phyloP scores from a whole-genome alignment of 2,888 invertebrate genomes.

The Tanypteryx hageni region DNA sequence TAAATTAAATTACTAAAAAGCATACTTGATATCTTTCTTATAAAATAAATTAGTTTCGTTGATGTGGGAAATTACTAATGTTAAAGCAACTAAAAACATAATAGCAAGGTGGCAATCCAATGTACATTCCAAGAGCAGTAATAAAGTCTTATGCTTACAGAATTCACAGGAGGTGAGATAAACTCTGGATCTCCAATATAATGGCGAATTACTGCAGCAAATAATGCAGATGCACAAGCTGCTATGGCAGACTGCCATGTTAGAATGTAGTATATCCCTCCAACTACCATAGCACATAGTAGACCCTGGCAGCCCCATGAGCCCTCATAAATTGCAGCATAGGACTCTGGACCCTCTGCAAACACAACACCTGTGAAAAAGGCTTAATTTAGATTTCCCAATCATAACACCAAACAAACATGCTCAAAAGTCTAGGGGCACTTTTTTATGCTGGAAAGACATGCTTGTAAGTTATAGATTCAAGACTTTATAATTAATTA shows the following conservation, averaged over 20 bases:
- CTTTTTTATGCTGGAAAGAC: too few species aligned
- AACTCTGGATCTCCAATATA: conserved; percentile 52
- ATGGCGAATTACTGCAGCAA: conserved; percentile 73
- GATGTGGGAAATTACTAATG: too few species aligned
- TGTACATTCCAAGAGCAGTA: background rate
- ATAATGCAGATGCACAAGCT: conserved; percentile 72
- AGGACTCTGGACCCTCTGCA: conserved; percentile 63
- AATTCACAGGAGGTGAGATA: conserved; percentile 14
- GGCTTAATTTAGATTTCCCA: too few species aligned
- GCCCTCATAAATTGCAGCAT: conserved; percentile 73
- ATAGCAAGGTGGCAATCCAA: too few species aligned
- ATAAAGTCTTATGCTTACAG: background rate
- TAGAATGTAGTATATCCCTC: conserved; percentile 74
- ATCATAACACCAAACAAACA: too few species aligned
- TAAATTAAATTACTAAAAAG: too few species aligned
- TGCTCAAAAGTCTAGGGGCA: too few species aligned
- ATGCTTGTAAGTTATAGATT: too few species aligned
- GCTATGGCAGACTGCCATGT: conserved; percentile 73
- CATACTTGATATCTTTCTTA: too few species aligned
- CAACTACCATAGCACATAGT: conserved; percentile 74
- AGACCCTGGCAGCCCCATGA: conserved; percentile 76
- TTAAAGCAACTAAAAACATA: too few species aligned
- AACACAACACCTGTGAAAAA: conserved; percentile 33
- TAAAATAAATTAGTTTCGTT: too few species aligned
- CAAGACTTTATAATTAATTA: too few species aligned